Base-by-base conservation (phyloP, 2,888 invertebrate species). In the Pterobdella sp. region DNA sequence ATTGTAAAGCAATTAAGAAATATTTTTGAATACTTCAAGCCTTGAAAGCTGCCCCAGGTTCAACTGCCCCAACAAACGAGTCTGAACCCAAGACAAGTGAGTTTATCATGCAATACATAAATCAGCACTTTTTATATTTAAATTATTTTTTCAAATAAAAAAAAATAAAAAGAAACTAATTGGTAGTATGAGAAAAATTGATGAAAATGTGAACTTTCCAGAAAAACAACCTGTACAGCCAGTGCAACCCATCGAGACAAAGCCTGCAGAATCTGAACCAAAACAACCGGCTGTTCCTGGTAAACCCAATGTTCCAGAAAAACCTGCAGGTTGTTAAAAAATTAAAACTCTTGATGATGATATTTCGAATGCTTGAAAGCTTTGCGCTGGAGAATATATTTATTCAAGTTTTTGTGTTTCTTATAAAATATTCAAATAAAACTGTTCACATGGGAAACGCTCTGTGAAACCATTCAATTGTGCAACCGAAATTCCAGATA, bases 1-100 rank as follows among this genome's bases (percentile, higher is more conserved):
- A 29, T 32, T n/a, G n/a, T n/a, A n/a, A n/a, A n/a, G n/a, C n/a
- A n/a, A n/a, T n/a, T n/a, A n/a, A n/a, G n/a, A n/a, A n/a, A n/a
- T n/a, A n/a, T n/a, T n/a, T n/a, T n/a, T n/a, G n/a, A n/a, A n/a
- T n/a, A n/a, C n/a, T n/a, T 36, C 49, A 66, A 74, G 74, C 74
- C 66, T 34, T 74, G 36, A 74, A 74, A 29, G 74, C 74, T 1
- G 74, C 66, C 26, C 74, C 74, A 34, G 74, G 74, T 7, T 74
- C 74, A n/a, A 74, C 74, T 3, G 74, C 74, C 4, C 74, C 65
- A 65, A 66, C 32, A 18, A 49, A 29, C n/a, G 72, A 72, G 22
- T 36, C 34, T 3, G 56, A 63, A 32, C 71, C 56, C n/a, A 60
- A 71, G 63, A 34, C 60, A n/a, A 71, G 71, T 71, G 22, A 60